Percentiles rank a stretch among this genome's conserved stretches.
Conservation (phyloP, 1,140 invertebrate species). For the Apis florea region DNA sequence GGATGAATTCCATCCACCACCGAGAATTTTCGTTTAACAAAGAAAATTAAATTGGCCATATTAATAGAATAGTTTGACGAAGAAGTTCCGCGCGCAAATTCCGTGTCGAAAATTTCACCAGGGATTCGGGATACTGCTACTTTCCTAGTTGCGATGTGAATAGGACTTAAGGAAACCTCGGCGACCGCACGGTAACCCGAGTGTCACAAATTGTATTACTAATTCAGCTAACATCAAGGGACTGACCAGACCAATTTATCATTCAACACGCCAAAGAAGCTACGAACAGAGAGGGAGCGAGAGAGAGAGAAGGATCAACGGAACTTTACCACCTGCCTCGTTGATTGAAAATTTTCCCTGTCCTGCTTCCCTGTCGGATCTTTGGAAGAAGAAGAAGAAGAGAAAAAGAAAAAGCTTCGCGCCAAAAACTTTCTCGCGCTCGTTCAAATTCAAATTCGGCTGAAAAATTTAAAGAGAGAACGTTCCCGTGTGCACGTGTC, state of each 20-base stretch:
- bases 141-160: neutral
- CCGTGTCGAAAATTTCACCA: too few species aligned
- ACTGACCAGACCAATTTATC: slow-evolving; percentile 19
- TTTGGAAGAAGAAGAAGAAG: too few species aligned
- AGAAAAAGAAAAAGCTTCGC: too few species aligned
- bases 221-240: slow-evolving; percentile 16
- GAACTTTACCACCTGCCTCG: neutral
- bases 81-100: neutral
- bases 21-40: neutral
- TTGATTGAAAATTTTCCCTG: too few species aligned
- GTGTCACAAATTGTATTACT: slow-evolving; percentile 36
- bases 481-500: neutral
- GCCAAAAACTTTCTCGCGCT: too few species aligned
- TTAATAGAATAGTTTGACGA: too few species aligned
- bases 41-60: too few species aligned
- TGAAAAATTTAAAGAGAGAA: too few species aligned
- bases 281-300: neutral
- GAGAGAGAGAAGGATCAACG: neutral
- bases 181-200: slow-evolving; percentile 33
- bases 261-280: slow-evolving; percentile 12
- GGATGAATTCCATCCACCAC: neutral
- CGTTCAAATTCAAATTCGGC: neutral
- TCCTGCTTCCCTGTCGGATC: too few species aligned
- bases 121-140: neutral
- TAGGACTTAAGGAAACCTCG: slow-evolving; percentile 27